Conservation (phyloP, 2,888 invertebrate species). For the Brenthis daphne region DNA sequence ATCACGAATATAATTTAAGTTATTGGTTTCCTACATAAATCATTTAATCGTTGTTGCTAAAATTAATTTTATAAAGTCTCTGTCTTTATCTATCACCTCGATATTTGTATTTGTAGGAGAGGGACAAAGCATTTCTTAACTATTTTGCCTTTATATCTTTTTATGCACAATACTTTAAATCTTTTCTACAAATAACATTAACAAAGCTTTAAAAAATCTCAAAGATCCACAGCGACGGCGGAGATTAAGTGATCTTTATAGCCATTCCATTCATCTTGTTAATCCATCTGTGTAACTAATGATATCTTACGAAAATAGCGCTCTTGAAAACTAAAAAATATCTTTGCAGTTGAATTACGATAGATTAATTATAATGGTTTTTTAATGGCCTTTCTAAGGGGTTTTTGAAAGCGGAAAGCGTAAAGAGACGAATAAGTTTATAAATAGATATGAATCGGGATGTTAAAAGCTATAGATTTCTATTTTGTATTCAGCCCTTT, state of each 20-base stretch:
- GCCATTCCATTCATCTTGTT: constrained; percentile 58
- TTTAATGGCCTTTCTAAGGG: neutral
- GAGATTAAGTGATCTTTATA: constrained; percentile 55
- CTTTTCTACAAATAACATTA: constrained; percentile 25
- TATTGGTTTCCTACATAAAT: no score
- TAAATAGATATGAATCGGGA: no score
- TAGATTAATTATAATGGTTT: neutral
- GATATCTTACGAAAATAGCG: constrained; percentile 37
- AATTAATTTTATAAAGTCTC: no score
- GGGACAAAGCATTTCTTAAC: no score
- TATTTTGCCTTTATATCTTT: neutral
- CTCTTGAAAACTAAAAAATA: constrained; percentile 14
- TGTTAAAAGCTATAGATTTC: no score
- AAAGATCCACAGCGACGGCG: constrained; percentile 43
- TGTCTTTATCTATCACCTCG: no score
- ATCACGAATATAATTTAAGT: no score
- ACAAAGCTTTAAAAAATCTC: constrained; percentile 32
- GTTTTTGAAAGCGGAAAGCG: neutral
- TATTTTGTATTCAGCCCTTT: no score
- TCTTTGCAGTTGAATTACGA: neutral
- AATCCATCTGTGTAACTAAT: constrained; percentile 49
- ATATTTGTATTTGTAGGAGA: no score
- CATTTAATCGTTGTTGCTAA: no score
- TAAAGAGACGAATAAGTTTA: neutral
- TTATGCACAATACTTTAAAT: constrained; percentile 9